Conservation (phyloP, 2,888 invertebrate genomes). For the Harpalus rufipes region DNA sequence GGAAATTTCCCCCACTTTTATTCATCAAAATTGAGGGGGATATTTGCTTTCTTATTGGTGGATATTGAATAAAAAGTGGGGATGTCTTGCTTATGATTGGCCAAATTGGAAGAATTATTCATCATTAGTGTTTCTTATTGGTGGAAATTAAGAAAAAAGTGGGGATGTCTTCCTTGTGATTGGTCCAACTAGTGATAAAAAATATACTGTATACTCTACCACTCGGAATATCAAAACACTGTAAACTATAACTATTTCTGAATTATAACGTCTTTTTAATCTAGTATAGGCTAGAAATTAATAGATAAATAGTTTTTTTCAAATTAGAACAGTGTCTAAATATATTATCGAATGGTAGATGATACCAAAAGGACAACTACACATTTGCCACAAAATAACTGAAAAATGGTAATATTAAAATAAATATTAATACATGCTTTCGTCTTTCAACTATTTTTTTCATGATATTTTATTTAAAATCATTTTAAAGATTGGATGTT, state of each 20-base stretch:
- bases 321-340: not conserved
- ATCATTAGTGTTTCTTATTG: not conserved
- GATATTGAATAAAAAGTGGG: not conserved
- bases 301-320: not conserved
- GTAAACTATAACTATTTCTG: not conserved
- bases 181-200: not conserved
- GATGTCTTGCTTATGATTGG: not conserved
- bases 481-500: too few species aligned
- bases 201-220: not conserved
- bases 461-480: too few species aligned
- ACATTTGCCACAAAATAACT: not conserved
- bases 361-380: not conserved
- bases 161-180: not conserved
- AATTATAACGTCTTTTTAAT: not conserved
- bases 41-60: not conserved
- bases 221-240: not conserved
- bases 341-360: not conserved
- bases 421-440: too few species aligned
- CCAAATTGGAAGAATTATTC: too few species aligned
- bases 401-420: too few species aligned
- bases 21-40: too few species aligned
- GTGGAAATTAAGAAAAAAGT: not conserved
- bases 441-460: too few species aligned
- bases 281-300: not conserved
- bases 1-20: too few species aligned